A percentile compares a stretch with the other conserved stretches of the same genome.
Evolutionary conservation across 2,888 invertebrate genomes (phyloP).

Genomic region (Drosophila prolongata): DNA sequence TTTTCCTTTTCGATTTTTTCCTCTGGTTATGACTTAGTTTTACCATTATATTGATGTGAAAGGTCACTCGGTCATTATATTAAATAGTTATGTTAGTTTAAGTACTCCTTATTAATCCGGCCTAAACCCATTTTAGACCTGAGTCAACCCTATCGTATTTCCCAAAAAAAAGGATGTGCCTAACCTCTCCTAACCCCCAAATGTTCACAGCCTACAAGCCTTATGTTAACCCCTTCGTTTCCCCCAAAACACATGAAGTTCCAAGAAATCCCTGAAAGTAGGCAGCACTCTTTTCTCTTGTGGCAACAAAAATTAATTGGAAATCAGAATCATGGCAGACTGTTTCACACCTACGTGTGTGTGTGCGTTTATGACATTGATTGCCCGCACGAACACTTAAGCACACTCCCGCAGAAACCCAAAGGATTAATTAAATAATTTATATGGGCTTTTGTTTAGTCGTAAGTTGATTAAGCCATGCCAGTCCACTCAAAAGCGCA

Average conservation of each 20-base stretch:
- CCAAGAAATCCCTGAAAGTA: constrained; percentile 40
- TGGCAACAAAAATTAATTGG: constrained; percentile 56
- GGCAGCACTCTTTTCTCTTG: constrained; percentile 12
- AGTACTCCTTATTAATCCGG: constrained; percentile 7
- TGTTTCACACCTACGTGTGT: constrained; percentile 61
- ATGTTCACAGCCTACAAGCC: not conserved
- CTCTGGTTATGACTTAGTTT: too few species aligned
- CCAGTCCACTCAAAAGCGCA: constrained; percentile 61
- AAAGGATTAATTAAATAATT: constrained; percentile 76
- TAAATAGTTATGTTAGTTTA: too few species aligned
- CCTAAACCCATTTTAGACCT: not conserved
- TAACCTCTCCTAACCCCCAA: too few species aligned
- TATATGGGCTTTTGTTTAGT: constrained; percentile 73
- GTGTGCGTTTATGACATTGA: constrained; percentile 71
- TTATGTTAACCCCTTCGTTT: not conserved
- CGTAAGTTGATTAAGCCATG: constrained; percentile 73
- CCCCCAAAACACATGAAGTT: not conserved
- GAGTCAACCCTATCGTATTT: not conserved
- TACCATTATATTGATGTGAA: too few species aligned
- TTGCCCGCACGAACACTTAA: constrained; percentile 66
- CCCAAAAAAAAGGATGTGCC: constrained; percentile 4
- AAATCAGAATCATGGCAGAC: constrained; percentile 65
- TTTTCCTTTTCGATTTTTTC: too few species aligned
- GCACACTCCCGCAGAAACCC: constrained; percentile 45
- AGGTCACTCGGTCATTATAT: too few species aligned